Percentiles rank a stretch among this genome's conserved stretches.
Evolutionary conservation across 2,113 vertebrate species (phyloP).

Genomic region (Hydrochoerus hydrochaeris): DNA sequence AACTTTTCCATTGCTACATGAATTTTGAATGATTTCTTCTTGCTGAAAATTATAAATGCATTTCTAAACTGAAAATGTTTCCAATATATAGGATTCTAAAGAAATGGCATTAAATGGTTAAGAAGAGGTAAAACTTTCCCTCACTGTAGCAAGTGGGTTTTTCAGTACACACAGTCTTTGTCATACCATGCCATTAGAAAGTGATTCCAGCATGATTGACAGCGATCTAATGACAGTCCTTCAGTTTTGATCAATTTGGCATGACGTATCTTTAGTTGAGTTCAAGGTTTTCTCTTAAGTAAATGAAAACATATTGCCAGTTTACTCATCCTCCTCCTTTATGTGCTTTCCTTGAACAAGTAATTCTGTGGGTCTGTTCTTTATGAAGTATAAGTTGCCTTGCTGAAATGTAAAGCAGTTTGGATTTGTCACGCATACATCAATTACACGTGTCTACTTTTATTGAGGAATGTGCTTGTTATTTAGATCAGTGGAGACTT

Average conservation of each 20-base stretch:
- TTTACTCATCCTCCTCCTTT: conserved; percentile 1
- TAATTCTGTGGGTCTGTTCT: not conserved
- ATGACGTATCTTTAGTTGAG: not conserved
- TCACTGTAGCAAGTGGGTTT: not conserved
- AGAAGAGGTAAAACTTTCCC: not conserved
- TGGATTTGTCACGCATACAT: conserved; percentile 2
- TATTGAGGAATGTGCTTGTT: not conserved
- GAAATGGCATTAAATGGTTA: not conserved
- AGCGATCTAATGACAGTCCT: not conserved
- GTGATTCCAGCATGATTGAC: not conserved
- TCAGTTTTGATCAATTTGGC: not conserved
- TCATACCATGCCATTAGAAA: not conserved
- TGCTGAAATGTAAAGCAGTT: not conserved
- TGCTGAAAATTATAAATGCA: not conserved
- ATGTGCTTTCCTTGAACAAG: conserved; percentile 22
- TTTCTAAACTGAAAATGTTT: conserved; percentile 25
- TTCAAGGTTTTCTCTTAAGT: conserved; percentile 34
- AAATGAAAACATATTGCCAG: conserved; percentile 28
- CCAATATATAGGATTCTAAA: not conserved
- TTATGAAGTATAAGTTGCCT: conserved; percentile 20
- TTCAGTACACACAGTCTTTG: not conserved
- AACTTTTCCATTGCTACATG: not conserved
- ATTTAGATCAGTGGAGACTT: not conserved
- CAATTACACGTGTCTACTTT: conserved; percentile 9
- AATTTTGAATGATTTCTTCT: not conserved